Evolutionary conservation across 92 coral and sea anemone species (phyloP), one percentile per base, ranked within the genome.

Genomic region (Galaxea fascicularis): DNA sequence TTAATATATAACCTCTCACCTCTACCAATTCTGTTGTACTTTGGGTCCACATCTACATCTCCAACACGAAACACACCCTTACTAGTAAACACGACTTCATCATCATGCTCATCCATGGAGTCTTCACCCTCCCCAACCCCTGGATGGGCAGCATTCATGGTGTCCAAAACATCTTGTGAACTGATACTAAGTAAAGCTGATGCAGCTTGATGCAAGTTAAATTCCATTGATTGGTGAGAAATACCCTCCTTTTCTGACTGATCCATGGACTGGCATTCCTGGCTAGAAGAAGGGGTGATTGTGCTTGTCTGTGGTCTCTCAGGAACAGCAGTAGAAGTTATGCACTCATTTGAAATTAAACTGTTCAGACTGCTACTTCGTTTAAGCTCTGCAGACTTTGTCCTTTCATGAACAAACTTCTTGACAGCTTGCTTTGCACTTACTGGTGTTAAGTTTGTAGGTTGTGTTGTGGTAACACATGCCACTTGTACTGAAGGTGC

Each of bases 11-110:
- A 26, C 35, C 47, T 74, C 93, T 69, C 52, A 97, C 99, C 99
- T 87, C 93, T 82, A 28, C 99, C 98, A 73, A 97, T 97, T 21
- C 97, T 93, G 85, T 97, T 97, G 72, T 93, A 93, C 75, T 91
- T 91, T 62, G 99, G 99, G 79, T 97, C 99, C 53, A 97, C 98
- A 58, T 93, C 98, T 10, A 97, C 99, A 79, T 97, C 99, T 35
- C 98, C 99, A 68, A 97, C 99, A 62, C 98, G 94, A 69, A 97
- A 97, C 75, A 91, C 89, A 39, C 98, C 99, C 69, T 97, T 94
- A 31, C 95, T 93, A 10, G 99, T 94, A 63, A 93, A 95, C 60
- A 95, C 97, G 0, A 97, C 99, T 67, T 95, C 91, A 31, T 91
- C 93, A 0, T 93, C 99, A 49, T 75, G 93, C 24, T 90, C 95